Percentiles rank a stretch among this genome's conserved stretches.
These are phyloP conservation scores for Zophobas atratus DNA, from an alignment of 1,140 invertebrate genomes.

Conservation along the genomic window DNA sequence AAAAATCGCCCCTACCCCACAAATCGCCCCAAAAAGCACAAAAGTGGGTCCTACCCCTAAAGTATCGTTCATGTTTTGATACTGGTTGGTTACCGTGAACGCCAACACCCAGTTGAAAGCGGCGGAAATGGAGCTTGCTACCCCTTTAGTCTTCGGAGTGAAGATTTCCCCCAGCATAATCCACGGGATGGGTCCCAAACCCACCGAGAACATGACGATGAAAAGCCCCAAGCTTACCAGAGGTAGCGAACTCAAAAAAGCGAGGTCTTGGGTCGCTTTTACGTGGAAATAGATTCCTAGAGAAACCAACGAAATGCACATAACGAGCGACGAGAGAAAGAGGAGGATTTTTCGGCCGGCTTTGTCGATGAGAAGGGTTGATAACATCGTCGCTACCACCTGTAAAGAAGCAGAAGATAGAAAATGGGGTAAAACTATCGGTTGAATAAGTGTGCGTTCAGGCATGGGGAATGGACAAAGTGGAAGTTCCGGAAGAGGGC, in stretches of 20 bases:
- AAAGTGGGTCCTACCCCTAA: constrained; percentile 72
- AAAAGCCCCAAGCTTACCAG: constrained; percentile 81
- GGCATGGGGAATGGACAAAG: too few relatives aligned
- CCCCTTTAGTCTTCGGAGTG: constrained; percentile 71
- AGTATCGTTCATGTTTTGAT: constrained; percentile 67
- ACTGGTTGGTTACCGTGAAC: constrained; percentile 72
- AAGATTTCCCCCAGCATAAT: constrained; percentile 68
- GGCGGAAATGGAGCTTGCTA: constrained; percentile 69
- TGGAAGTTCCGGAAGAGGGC: too few relatives aligned
- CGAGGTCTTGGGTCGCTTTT: constrained; percentile 47
- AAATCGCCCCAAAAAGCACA: constrained; percentile 71
- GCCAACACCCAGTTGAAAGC: constrained; percentile 72
- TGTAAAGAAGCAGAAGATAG: constrained; percentile 60
- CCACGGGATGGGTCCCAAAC: constrained; percentile 70
- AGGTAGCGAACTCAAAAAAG: constrained; percentile 68
- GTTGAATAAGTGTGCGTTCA: too few relatives aligned
- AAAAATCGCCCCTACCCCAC: constrained; percentile 70
- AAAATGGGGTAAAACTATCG: too few relatives aligned
- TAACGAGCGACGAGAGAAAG: constrained; percentile 68
- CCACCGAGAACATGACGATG: constrained; percentile 81
- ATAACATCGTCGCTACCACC: constrained; percentile 68
- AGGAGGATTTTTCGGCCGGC: constrained; percentile 72
- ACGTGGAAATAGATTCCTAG: constrained; percentile 69
- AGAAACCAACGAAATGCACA: constrained; percentile 67
- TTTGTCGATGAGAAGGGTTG: constrained; percentile 69